Evolutionary conservation across 2,888 invertebrate species (phyloP), one percentile per base, ranked within the genome.

Genomic region (Conchocele bisecta): DNA sequence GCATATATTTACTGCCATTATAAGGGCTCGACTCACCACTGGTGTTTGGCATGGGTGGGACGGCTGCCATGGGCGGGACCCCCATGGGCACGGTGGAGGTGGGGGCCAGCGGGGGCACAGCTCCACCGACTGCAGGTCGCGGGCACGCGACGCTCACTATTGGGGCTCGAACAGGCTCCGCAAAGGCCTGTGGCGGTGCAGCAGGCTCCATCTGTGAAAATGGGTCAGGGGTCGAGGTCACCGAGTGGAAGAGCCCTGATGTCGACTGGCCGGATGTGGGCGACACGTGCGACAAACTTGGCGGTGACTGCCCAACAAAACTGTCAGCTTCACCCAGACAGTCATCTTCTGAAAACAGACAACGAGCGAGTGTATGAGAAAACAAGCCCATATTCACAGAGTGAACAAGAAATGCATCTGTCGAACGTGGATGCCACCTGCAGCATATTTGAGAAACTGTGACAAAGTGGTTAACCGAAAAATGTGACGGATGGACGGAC

Each of bases 301-400:
- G 81, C 20, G 87, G 84, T 29, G 81, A 77, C 72, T 90, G 90
- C 15, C 90, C 90, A 39, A 90, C 85, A 85, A 90, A 90, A 76
- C 88, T 89, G 79, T 89, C 90, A 33, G 86, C 89, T 72, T 90
- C 89, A 22, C 85, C 89, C 83, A 77, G 61, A 2, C 44, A 50
- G 26, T 93, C 93, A 73, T 89, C 89, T 73, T 86, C 89, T 89
- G 79, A n/a, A n/a, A n/a, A n/a, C n/a, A n/a, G n/a, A n/a, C n/a
- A n/a, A n/a, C n/a, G n/a, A n/a, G n/a, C n/a, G n/a, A n/a, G n/a
- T n/a, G n/a, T n/a, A n/a, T n/a, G n/a, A n/a, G n/a, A n/a, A n/a
- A n/a, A n/a, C n/a, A n/a, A n/a, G n/a, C n/a, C n/a, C n/a, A n/a
- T n/a, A n/a, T n/a, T n/a, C n/a, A n/a, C n/a, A n/a, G n/a, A n/a